These are phyloP conservation scores for Macroglossus sobrinus DNA, from an alignment of 2,113 vertebrate species.

Conservation along the genomic window DNA sequence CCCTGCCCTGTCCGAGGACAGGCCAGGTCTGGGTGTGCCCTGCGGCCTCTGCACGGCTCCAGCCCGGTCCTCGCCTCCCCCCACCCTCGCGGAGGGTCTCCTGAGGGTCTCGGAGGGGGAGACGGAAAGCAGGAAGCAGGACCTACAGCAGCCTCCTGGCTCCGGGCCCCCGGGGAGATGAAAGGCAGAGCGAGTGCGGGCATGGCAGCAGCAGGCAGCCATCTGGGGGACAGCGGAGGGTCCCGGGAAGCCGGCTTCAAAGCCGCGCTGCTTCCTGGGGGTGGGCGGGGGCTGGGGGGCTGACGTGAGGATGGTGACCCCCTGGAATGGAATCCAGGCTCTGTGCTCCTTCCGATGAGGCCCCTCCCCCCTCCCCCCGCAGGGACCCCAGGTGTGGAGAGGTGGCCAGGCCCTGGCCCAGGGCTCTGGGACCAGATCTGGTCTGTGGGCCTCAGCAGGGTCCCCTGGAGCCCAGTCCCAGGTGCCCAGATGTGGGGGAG, in stretches of 20 bases:
- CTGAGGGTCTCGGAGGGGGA: not conserved
- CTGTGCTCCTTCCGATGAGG: too few species aligned
- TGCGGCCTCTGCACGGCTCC: not conserved
- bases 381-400: too few species aligned
- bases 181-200: not conserved
- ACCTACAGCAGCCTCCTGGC: not conserved
- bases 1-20: not conserved
- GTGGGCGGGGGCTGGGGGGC: accelerated
- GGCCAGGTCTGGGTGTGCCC: not conserved
- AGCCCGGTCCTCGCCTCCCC: not conserved
- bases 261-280: not conserved
- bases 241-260: not conserved
- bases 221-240: not conserved
- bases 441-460: not conserved
- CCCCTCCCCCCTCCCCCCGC: not conserved
- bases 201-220: not conserved
- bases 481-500: not conserved
- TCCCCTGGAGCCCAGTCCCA: not conserved
- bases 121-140: not conserved
- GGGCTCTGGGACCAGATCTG: accelerated
- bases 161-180: not conserved
- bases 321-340: not conserved
- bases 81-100: not conserved
- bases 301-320: not conserved
- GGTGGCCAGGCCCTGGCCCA: too few species aligned